Evolutionary conservation across 2,888 invertebrate genomes (phyloP), one percentile per base, ranked within the genome.

Genomic region (Clanis bilineata): DNA sequence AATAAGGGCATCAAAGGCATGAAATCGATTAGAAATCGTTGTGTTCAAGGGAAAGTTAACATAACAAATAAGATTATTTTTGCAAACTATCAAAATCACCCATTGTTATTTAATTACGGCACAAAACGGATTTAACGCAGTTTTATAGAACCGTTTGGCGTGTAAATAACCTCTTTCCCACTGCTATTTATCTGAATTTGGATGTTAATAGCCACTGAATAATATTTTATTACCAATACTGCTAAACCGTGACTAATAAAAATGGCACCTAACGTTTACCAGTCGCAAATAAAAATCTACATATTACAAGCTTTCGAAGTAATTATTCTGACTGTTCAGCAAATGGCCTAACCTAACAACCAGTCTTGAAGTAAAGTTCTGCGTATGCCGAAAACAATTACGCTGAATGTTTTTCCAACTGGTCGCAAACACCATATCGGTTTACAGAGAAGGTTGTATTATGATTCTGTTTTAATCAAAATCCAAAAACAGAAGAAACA

Each of bases 21-120:
- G 67, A 76, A 77, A 80, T 79, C 68, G 75, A 71, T 73, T 74
- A 66, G 71, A 78, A 74, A 76, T 69, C 63, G 41, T 64, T 66
- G 55, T 56, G 62, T 68, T 64, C 44, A 63, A 64, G 69, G 66
- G 74, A 80, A 78, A 78, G 74, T 69, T 51, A 61, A 55, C 56
- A 41, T 73, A 69, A 68, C 60, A 66, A 67, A 72, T 65, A 56
- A 44, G 62, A 59, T 59, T 62, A 64, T 69, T 68, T 60, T 57
- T 64, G 51, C 57, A 57, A 68, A 67, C 57, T 41, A 56, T 61
- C 61, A n/a, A 64, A 69, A 71, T 60, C 61, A 59, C 57, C 47
- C 23, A 69, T 69, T 70, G 60, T 63, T 63, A 60, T 67, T 69
- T 64, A 59, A 65, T 55, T 59, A 57, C 28, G 55, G 47, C 38